Evolutionary conservation across 2,888 invertebrate species (phyloP).

Genomic region (Tetheella fluctuosa): DNA sequence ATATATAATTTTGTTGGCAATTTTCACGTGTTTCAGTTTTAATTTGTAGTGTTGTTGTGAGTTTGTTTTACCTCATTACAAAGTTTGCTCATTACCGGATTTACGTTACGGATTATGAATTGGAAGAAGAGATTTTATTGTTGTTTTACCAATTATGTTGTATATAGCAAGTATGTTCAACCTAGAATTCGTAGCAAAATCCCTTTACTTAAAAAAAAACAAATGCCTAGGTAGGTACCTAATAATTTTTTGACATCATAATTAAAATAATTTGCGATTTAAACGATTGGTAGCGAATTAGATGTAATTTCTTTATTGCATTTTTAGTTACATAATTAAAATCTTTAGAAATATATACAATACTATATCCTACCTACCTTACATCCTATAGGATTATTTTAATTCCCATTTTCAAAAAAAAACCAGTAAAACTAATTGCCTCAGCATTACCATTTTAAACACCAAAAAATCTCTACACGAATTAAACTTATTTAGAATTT

Average conservation of each 20-base stretch:
- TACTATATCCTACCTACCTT: no score
- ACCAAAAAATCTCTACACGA: slow-evolving; percentile 46
- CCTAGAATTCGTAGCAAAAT: background rate
- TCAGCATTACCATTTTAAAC: slow-evolving; percentile 43
- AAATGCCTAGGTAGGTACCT: no score
- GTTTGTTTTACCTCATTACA: slow-evolving; percentile 38
- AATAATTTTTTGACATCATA: no score
- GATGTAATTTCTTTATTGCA: no score
- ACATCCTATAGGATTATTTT: no score
- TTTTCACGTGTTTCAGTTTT: slow-evolving; percentile 35
- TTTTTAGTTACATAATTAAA: background rate
- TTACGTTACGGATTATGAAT: slow-evolving; percentile 12
- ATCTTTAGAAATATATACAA: no score
- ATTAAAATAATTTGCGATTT: no score
- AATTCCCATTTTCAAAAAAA: no score
- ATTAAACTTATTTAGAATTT: slow-evolving; percentile 30
- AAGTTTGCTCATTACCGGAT: slow-evolving; percentile 55
- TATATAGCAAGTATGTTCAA: background rate
- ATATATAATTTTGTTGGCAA: slow-evolving; percentile 34
- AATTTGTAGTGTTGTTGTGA: slow-evolving; percentile 30
- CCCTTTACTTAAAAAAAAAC: background rate
- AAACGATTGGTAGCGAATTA: no score
- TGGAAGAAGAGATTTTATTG: slow-evolving; percentile 10
- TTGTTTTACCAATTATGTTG: background rate
- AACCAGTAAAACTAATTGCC: background rate